Percentiles rank a stretch among this genome's conserved stretches.
These are phyloP conservation scores for Vollenhovia emeryi DNA, from an alignment of 1,140 invertebrate genomes.

Conservation along the genomic window DNA sequence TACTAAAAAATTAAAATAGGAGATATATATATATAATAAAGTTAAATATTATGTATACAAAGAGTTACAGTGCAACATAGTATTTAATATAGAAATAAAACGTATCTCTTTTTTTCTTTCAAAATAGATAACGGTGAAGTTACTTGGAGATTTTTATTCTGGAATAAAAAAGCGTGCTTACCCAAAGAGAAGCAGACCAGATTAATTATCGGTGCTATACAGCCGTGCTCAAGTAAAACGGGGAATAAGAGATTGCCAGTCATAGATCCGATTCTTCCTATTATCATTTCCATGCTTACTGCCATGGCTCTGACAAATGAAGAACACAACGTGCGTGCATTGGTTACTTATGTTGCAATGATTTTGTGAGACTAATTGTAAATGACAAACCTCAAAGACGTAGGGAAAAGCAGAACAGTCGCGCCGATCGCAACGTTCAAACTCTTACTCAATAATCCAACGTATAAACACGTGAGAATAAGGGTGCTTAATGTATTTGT, in stretches of 20 bases:
- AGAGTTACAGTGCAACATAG: neutral
- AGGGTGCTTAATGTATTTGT: constrained; percentile 80
- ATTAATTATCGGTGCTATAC: constrained; percentile 81
- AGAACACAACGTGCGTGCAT: constrained; percentile 21
- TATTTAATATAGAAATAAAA: neutral
- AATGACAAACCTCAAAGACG: constrained; percentile 84
- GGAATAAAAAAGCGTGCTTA: constrained; percentile 76
- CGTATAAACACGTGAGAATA: constrained; percentile 84
- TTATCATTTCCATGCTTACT: constrained; percentile 84
- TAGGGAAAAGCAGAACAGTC: constrained; percentile 87
- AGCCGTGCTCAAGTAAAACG: constrained; percentile 82
- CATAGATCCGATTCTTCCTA: constrained; percentile 84
- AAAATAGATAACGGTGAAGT: neutral
- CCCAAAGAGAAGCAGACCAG: constrained; percentile 79
- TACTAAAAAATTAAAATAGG: constrained; percentile 64
- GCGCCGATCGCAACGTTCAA: constrained; percentile 85
- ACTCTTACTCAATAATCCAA: constrained; percentile 85
- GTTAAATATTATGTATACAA: neutral
- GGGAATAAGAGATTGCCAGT: constrained; percentile 85
- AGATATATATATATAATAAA: neutral
- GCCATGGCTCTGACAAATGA: constrained; percentile 83
- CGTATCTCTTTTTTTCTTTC: neutral
- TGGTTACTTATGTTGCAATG: neutral
- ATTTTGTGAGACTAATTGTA: neutral
- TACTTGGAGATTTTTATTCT: constrained; percentile 11